phyloP scores from a whole-genome alignment of 2,797 vertebrate genomes.

The Micromesistius poutassou region DNA sequence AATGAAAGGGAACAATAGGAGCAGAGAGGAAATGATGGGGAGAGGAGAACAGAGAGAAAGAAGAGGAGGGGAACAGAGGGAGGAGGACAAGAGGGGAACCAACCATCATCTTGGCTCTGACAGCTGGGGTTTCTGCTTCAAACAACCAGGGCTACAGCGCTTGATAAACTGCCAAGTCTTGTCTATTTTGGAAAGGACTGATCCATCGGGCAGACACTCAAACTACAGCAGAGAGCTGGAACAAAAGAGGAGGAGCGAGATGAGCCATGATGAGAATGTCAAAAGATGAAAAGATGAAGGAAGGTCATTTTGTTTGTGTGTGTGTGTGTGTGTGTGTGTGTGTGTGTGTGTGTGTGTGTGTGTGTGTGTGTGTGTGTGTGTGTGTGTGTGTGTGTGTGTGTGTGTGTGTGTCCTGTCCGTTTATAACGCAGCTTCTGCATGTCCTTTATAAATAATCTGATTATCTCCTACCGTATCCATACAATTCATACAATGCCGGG shows the following conservation, averaged over 20 bases:
- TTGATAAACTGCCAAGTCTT: slow-evolving; percentile 64
- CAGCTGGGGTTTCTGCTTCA: slow-evolving; percentile 67
- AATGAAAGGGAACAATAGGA: neutral
- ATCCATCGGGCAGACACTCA: slow-evolving; percentile 44
- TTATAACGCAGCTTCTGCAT: neutral
- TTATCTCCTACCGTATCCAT: neutral
- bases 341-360: neutral
- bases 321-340: neutral
- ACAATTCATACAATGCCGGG: too few relatives aligned
- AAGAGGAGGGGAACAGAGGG: slow-evolving; percentile 11
- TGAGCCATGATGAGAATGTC: slow-evolving; percentile 4
- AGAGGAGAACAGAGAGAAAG: neutral
- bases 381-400: neutral
- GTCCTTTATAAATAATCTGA: neutral
- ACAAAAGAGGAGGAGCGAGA: slow-evolving; percentile 15
- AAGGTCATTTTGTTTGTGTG: neutral
- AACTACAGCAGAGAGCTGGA: slow-evolving; percentile 31
- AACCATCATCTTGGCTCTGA: slow-evolving; percentile 48
- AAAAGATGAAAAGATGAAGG: slow-evolving; percentile 9
- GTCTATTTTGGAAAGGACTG: slow-evolving; percentile 50
- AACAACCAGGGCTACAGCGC: slow-evolving; percentile 57
- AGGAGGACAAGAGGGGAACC: neutral
- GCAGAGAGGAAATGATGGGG: slow-evolving; percentile 3
- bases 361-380: neutral
- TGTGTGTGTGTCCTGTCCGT: neutral